Base-by-base conservation (phyloP, 2,888 invertebrate species). In the Hydriomena furcata region DNA sequence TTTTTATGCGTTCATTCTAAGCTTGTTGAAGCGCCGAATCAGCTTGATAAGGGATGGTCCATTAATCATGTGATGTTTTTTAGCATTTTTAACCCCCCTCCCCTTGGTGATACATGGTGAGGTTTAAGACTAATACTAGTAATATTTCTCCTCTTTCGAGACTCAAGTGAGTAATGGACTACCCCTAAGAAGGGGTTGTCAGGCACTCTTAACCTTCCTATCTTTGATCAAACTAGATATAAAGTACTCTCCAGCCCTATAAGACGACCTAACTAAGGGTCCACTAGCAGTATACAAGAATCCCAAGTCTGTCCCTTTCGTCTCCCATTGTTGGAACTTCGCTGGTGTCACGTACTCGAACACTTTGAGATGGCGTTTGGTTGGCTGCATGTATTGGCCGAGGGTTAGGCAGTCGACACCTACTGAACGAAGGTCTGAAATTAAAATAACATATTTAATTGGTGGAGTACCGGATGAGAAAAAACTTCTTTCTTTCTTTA, bases 341-440 rank as follows among this genome's bases (percentile, higher is more conserved):
- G 95, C 96, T 0, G 99, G 99, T 0, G 98, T 98, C 0, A 99
- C 97, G 87, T 99, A 99, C 80, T 99, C 99, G 31, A 94, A 94
- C 0, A 98, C 96, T 89, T 96, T 97, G 17, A 99, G 91, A 81
- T 99, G 99, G 5, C 95, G 92, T 73, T 98, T 99, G 0, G 99
- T 99, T 0, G 99, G 99, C 80, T 99, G 99, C 99, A 99, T 99
- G 84, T 99, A 99, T 75, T 99, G 99, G 0, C 99, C 99, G 3
- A 99, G 90, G 0, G 99, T 99, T 0, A 99, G 82, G 76, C 99
- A 99, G 82, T 99, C 99, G 0, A 99, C 99, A 24, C 94, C 96
- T 0, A 91, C 93, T 17, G 87, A 83, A 46, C 95, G 93, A 35
- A 99, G 90, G 89, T 99, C 98, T 94, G 80, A 1, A 71, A 66